Evolutionary conservation across 2,888 invertebrate species (phyloP), one percentile per base, ranked within the genome.

Genomic region (Sarcophaga variegata): DNA sequence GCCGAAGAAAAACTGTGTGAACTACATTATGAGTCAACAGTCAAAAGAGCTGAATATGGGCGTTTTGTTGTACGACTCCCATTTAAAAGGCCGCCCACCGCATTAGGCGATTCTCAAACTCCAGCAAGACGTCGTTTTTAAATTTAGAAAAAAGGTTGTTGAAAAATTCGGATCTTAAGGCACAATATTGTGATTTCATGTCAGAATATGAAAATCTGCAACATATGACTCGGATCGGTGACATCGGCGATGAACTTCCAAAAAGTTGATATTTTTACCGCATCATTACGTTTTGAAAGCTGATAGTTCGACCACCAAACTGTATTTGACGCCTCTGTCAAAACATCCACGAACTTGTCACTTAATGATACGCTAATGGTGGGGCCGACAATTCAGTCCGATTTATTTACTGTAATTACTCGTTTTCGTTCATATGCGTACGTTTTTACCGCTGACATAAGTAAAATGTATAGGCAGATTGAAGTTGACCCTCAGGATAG

Each of bases 271-370:
- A 75, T 63, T 78, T 20, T 69, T 90, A 37, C 90, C 90, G 4
- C 89, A 90, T 70, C 89, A 89, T 67, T 86, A 88, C 0, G 90
- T 90, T 0, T 8, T 75, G 0, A 86, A 88, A 22, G 85, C 79
- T 11, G 88, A 89, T 79, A 90, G 90, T 80, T 89, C 71, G 17
- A n/a, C 67, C 12, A 85, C 83, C 0, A 90, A 89, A 83, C 11
- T 4, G 90, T 91, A 1, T 90, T 90, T 69, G 90, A 91, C 62
- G 90, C 90, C 3, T 86, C 71, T 14, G 70, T 89, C 90, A 8
- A 89, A 88, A 0, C 88, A 89, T 75, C 74, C 0, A 45, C 81
- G 81, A 6, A 88, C 83, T 12, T 49, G 11, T 49, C 49, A 12
- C 49, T 49, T 12, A 49, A 49, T n/a, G 72, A 88, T 37, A 78